Evolutionary conservation across 1,140 invertebrate species (phyloP), one percentile per base, ranked within the genome.

Genomic region (Pollicipes pollicipes): DNA sequence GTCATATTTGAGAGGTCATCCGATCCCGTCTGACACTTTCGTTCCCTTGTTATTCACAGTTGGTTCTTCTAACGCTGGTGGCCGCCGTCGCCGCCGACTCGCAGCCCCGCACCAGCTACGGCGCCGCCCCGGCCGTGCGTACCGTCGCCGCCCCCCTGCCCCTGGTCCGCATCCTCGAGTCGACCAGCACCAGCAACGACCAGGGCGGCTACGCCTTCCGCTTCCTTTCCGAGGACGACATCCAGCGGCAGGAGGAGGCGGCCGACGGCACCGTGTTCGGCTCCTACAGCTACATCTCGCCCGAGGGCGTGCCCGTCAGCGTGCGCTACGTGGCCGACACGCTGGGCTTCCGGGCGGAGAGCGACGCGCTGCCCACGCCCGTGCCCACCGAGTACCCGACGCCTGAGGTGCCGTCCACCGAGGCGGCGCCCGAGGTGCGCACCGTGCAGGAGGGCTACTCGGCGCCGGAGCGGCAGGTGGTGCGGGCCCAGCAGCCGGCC

Each of bases 281-380:
- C 37, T 84, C 84, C 67, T 88, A 88, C 77, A 71, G 67, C 64
- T 88, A 88, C 76, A 81, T 88, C 32, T 87, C 89, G 76, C 83
- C 83, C 13, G 82, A 87, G 76, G 87, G 87, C 1, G 77, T 85
- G 37, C 76, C 87, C 6, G 86, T 88, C 76, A 82, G 80, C 27
- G 79, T 84, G 21, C 80, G 69, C 30, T 73, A 87, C 77, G 80
- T 84, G 45, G 81, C 85, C n/a, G 86, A 87, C 71, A 30, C 70
- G 27, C 30, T 71, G 24, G 73, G 70, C 17, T 73, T 71, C 72
- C 35, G 71, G 4, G 58, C 70, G 10, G 69, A 73, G 72, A 73
- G 72, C 45, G 72, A 73, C 67, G 72, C 72, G 68, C 70, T 73
- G 26, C 72, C 72, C 13, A 58, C 45, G 17, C 45, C 45, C 13